Conservation (phyloP, 2,113 vertebrate genomes). For the Charina bottae region DNA sequence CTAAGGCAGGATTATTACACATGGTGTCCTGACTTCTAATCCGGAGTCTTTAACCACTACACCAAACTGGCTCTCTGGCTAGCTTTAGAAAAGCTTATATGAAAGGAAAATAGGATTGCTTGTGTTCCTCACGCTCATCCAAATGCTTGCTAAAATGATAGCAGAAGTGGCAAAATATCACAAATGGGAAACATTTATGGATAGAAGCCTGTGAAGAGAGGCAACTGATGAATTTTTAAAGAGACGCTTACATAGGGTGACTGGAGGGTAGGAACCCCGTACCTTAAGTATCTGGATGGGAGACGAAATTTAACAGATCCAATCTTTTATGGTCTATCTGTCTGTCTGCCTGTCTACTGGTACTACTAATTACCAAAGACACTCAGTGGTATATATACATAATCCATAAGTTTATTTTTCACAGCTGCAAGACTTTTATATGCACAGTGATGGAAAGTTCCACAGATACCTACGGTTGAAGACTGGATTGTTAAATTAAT, state of each 20-base stretch:
- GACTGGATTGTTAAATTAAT: too few species aligned
- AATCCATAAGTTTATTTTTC: too few species aligned
- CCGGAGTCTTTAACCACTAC: neutral
- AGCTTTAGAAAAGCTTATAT: neutral
- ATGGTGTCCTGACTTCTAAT: neutral
- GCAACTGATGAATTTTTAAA: neutral
- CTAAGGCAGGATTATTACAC: neutral
- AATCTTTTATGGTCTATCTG: neutral
- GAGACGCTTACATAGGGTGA: neutral
- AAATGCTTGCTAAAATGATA: neutral
- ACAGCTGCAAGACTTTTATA: too few species aligned
- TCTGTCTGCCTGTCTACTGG: neutral
- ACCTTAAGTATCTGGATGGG: neutral
- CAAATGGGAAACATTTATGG: neutral
- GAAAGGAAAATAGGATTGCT: neutral
- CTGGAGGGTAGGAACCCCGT: neutral
- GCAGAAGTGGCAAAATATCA: neutral
- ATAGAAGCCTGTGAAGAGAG: neutral
- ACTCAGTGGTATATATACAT: too few species aligned
- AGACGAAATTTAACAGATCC: neutral
- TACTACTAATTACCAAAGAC: neutral
- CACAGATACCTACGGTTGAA: too few species aligned
- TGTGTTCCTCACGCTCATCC: too few species aligned
- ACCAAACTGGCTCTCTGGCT: too few species aligned
- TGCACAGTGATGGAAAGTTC: too few species aligned